These are phyloP conservation scores for Pantherophis guttatus DNA, from an alignment of 2,113 vertebrate species.

Conservation along the genomic window DNA sequence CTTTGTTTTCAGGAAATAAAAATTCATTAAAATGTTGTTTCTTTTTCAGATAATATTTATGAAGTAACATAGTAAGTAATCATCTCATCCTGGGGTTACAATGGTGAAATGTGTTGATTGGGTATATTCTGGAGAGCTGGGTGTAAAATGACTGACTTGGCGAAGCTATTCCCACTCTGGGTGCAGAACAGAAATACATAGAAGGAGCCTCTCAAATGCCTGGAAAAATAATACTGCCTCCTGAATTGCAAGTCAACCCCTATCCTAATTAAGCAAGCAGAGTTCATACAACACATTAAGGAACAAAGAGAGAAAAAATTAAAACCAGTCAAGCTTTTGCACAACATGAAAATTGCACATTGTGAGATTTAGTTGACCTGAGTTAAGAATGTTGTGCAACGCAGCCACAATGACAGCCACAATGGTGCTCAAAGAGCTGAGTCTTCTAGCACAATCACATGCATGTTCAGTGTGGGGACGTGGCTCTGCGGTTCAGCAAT, in stretches of 20 bases:
- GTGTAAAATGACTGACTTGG: not conserved
- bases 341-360: not conserved
- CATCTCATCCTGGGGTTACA: not conserved
- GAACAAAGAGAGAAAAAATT: not conserved
- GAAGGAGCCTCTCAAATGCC: not conserved
- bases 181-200: not conserved
- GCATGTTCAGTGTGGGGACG: not conserved
- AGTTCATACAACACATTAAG: not conserved
- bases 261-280: not conserved
- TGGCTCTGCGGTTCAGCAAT: not conserved
- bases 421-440: not conserved
- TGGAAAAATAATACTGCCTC: not conserved
- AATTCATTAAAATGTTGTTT: not conserved
- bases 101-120: not conserved
- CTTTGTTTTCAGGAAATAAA: not conserved
- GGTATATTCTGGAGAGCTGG: not conserved
- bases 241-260: not conserved
- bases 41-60: conserved; percentile 32
- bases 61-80: conserved; percentile 57
- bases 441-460: not conserved
- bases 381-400: not conserved
- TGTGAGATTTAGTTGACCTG: not conserved
- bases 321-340: not conserved
- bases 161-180: not conserved
- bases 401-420: not conserved